Conservation (phyloP, 2,888 invertebrate species). For the Scelioninae gen. 1 region DNA sequence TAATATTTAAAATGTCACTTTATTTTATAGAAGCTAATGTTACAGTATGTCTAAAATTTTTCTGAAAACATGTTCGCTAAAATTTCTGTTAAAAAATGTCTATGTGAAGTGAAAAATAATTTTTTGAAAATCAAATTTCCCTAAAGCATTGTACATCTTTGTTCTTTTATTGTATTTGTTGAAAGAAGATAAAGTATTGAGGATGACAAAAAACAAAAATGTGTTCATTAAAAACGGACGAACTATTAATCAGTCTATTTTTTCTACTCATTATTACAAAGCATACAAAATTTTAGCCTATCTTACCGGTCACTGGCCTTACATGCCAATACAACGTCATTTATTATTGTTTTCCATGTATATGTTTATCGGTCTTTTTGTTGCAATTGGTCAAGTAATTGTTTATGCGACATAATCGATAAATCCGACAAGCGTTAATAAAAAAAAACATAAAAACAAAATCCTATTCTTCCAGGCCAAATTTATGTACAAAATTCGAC, state of each 20-base stretch:
- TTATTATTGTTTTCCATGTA: slow-evolving; percentile 14
- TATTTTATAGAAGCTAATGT: too few species aligned
- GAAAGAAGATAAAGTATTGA: too few species aligned
- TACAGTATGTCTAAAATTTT: background rate
- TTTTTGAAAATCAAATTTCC: too few species aligned
- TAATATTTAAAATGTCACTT: slow-evolving; percentile 6
- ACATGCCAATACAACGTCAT: slow-evolving; percentile 4
- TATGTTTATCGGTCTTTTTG: slow-evolving; percentile 8
- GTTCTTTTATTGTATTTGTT: too few species aligned
- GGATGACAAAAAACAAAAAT: background rate
- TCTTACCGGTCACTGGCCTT: slow-evolving; percentile 34
- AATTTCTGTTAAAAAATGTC: too few species aligned
- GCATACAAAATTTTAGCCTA: slow-evolving; percentile 21
- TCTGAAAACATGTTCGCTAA: too few species aligned
- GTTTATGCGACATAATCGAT: background rate
- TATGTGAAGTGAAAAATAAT: too few species aligned
- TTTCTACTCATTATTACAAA: slow-evolving; percentile 21
- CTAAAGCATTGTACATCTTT: too few species aligned
- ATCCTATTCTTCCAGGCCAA: slow-evolving; percentile 21
- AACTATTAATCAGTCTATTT: slow-evolving; percentile 32
- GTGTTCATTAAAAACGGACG: background rate
- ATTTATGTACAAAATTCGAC: slow-evolving; percentile 14
- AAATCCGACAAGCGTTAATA: background rate
- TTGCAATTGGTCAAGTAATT: slow-evolving; percentile 26
- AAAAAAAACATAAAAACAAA: background rate